Conservation (phyloP, 2,888 invertebrate genomes). For the Pharmacophagus antenor region DNA sequence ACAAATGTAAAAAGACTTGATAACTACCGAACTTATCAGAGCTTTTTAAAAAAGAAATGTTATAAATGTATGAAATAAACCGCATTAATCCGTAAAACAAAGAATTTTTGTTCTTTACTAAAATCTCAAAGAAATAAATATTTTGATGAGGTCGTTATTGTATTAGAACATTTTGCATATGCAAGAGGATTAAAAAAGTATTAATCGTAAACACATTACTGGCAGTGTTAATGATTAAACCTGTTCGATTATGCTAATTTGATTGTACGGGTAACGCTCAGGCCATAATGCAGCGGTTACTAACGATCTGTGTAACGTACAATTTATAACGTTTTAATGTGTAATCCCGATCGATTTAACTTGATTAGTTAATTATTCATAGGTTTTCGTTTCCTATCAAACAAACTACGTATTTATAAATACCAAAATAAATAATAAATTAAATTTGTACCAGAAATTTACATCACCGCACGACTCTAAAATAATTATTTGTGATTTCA, state of each 20-base stretch:
- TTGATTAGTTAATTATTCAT: neutral
- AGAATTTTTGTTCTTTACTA: too few species aligned
- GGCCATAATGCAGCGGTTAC: slow-evolving; percentile 8
- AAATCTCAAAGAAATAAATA: too few species aligned
- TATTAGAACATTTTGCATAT: neutral
- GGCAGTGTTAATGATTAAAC: neutral
- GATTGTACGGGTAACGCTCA: slow-evolving; percentile 5
- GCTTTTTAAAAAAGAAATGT: too few species aligned
- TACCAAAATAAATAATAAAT: too few species aligned
- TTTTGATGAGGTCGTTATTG: neutral
- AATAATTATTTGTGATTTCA: too few species aligned
- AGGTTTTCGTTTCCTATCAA: neutral
- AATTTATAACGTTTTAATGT: neutral
- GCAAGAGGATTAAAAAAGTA: neutral
- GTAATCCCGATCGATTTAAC: neutral
- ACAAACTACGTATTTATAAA: neutral
- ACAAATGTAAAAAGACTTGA: too few species aligned
- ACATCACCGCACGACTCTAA: too few species aligned
- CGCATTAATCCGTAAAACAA: too few species aligned
- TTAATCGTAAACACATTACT: neutral
- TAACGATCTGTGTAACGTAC: slow-evolving; percentile 12
- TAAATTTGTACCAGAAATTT: too few species aligned
- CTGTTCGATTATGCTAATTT: slow-evolving; percentile 4
- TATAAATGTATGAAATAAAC: too few species aligned
- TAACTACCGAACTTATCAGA: too few species aligned